Evolutionary conservation across 1,140 invertebrate species (phyloP).

Genomic region (Caenorhabditis tropicalis): DNA sequence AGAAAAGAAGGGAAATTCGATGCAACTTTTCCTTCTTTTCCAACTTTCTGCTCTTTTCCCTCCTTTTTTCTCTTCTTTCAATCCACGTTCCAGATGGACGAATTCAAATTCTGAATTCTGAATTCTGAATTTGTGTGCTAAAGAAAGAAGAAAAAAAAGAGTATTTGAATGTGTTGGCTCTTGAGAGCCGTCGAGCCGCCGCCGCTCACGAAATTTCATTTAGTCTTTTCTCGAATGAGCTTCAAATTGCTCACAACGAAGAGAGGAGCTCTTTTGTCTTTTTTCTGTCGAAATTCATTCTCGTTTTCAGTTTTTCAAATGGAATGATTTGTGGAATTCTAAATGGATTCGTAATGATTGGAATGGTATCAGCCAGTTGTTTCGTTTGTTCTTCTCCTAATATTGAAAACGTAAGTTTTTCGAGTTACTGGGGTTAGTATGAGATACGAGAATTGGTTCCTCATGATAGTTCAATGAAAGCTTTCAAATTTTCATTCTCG

Average conservation of each 20-base stretch:
- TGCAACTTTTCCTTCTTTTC: background rate
- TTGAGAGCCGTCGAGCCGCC: slow-evolving; percentile 4
- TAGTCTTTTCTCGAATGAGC: slow-evolving; percentile 41
- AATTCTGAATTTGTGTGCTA: background rate
- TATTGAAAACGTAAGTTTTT: slow-evolving; percentile 13
- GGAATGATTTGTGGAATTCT: slow-evolving; percentile 12
- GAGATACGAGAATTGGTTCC: too few relatives aligned
- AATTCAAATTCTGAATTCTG: slow-evolving; percentile 17
- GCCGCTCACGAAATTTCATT: slow-evolving; percentile 37
- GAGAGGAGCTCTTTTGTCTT: background rate
- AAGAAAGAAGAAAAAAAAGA: background rate
- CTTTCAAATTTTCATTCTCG: too few relatives aligned
- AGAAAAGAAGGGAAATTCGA: background rate
- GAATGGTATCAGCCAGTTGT: slow-evolving; percentile 33
- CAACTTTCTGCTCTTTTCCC: background rate
- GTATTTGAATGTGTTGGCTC: background rate
- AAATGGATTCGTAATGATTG: background rate
- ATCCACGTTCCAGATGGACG: slow-evolving; percentile 24
- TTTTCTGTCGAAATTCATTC: background rate
- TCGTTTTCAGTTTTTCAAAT: slow-evolving; percentile 20
- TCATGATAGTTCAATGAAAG: background rate
- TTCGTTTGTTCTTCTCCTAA: slow-evolving; percentile 18
- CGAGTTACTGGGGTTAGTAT: too few relatives aligned
- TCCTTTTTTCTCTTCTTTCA: background rate
- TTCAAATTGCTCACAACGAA: slow-evolving; percentile 22